Evolutionary conservation across 2,113 vertebrate genomes (phyloP).

Genomic region (Cyphotilapia sp.): DNA sequence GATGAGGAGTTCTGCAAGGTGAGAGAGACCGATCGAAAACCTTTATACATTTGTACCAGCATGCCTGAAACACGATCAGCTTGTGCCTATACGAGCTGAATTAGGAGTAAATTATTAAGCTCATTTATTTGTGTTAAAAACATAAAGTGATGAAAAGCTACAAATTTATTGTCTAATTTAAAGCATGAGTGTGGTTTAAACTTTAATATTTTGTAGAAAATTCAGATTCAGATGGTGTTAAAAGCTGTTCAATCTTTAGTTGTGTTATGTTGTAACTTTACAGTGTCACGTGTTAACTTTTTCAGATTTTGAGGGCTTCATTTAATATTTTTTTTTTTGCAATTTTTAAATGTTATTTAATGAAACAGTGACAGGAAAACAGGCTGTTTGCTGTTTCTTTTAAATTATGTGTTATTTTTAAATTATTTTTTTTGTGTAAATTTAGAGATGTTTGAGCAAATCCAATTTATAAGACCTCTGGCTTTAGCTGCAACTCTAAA

Average conservation of each 20-base stretch:
- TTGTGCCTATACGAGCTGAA: not conserved
- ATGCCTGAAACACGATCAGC: not conserved
- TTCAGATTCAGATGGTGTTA: not conserved
- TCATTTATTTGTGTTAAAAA: not conserved
- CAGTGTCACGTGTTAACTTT: fast-evolving
- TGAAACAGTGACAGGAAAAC: not conserved
- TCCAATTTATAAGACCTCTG: not conserved
- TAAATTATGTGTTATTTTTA: not conserved
- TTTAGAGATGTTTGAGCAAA: not conserved
- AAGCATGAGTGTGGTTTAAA: not conserved
- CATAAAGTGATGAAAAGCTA: not conserved
- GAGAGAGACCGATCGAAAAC: not conserved
- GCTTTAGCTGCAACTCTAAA: not conserved
- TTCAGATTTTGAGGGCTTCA: not conserved
- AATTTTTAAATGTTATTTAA: not conserved
- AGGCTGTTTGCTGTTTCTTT: not conserved
- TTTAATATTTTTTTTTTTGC: fast-evolving
- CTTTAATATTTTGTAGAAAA: not conserved
- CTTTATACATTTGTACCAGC: not conserved
- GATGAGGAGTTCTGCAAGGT: constrained; percentile 76
- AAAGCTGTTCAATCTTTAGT: not conserved
- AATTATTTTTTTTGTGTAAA: fast-evolving
- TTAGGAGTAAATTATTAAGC: not conserved
- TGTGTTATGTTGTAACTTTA: not conserved
- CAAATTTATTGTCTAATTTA: fast-evolving